A percentile compares a stretch with the other conserved stretches of the same genome.
Evolutionary conservation across 2,113 vertebrate genomes (phyloP).

Genomic region (Pandion haliaetus): DNA sequence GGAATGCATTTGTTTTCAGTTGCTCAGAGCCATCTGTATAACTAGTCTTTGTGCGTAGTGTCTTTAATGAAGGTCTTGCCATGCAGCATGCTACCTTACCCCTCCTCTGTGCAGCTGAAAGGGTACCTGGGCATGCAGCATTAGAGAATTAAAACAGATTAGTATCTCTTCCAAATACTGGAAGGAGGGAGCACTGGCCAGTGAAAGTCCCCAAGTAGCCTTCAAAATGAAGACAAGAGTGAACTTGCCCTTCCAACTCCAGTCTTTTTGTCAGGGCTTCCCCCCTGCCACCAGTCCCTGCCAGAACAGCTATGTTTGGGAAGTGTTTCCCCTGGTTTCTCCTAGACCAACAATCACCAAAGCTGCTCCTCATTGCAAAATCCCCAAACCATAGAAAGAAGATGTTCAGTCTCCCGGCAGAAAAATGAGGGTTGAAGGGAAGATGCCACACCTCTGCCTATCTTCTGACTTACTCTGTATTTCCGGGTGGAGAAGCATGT

Average conservation of each 20-base stretch:
- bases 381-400: neutral
- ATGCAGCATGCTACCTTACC: neutral
- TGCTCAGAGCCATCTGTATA: neutral
- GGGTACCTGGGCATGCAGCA: neutral
- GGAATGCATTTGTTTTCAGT: neutral
- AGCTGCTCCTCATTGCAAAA: neutral
- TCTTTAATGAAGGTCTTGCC: neutral
- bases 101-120: neutral
- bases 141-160: neutral
- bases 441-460: neutral
- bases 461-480: conserved; percentile 69
- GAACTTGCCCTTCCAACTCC: neutral
- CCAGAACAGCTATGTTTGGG: neutral
- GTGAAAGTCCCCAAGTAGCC: neutral
- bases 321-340: neutral
- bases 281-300: neutral
- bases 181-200: neutral
- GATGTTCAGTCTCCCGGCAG: neutral
- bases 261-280: neutral
- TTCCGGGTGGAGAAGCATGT: conserved; percentile 69
- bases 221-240: neutral
- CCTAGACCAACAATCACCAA: neutral
- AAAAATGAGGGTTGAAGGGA: neutral
- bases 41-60: neutral
- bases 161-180: neutral